Conservation (phyloP, 2,888 invertebrate species). For the Lithophane socia region DNA sequence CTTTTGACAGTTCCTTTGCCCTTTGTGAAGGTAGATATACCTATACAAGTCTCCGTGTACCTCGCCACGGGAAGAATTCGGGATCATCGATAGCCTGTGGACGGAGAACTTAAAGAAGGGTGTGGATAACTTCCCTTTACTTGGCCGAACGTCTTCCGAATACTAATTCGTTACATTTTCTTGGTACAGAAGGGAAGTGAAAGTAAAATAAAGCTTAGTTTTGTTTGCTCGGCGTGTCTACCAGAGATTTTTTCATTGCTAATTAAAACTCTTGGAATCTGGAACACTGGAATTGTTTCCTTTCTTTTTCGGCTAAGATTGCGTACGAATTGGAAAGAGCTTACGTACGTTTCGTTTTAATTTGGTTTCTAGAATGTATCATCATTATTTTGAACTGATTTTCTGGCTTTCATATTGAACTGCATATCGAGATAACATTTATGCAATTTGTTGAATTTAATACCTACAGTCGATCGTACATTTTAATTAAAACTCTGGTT, state of each 20-base stretch:
- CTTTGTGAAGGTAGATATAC: constrained; percentile 20
- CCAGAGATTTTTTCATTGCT: constrained; percentile 73
- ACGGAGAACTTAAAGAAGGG: constrained; percentile 67
- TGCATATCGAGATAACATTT: neutral
- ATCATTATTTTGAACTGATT: constrained; percentile 11
- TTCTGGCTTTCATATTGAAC: neutral
- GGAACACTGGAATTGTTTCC: constrained; percentile 66
- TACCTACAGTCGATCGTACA: neutral
- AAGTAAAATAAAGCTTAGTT: constrained; percentile 71
- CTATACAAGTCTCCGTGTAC: neutral
- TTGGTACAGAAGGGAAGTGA: constrained; percentile 64
- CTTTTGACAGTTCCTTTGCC: constrained; percentile 14
- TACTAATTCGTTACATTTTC: constrained; percentile 76
- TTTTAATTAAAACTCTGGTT: neutral
- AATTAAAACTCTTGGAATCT: constrained; percentile 74
- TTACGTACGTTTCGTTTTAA: constrained; percentile 23
- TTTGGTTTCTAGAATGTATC: constrained; percentile 21
- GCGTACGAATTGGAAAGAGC: constrained; percentile 41
- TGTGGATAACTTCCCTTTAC: constrained; percentile 71
- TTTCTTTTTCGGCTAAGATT: constrained; percentile 48
- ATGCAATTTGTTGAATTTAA: neutral
- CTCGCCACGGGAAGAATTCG: constrained; percentile 56
- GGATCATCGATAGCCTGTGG: constrained; percentile 63
- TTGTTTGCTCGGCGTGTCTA: constrained; percentile 67
- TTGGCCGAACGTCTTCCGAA: constrained; percentile 69